Conservation (phyloP, 2,888 invertebrate genomes). For the Dioctria linearis region DNA sequence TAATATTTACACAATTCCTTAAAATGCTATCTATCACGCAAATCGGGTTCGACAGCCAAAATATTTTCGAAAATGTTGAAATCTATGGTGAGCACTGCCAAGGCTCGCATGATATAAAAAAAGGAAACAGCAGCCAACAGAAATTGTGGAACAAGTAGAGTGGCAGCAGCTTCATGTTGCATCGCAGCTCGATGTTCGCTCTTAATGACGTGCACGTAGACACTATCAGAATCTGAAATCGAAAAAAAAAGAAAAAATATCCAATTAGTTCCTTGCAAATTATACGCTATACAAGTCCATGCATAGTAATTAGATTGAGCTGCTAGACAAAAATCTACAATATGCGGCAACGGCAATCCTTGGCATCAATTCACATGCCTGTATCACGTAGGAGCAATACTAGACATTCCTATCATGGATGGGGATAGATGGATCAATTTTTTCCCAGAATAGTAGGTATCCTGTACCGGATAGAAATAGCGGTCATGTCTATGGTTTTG, state of each 20-base stretch:
- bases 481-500: too few relatives aligned
- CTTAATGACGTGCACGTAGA: conserved; percentile 87
- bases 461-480: too few relatives aligned
- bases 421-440: neutral
- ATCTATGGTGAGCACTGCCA: neutral
- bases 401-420: neutral
- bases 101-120: conserved; percentile 57
- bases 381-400: conserved; percentile 9
- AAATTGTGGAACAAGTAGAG: conserved; percentile 65
- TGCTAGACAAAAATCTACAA: neutral
- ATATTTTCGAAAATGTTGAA: neutral
- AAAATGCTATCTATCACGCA: conserved; percentile 46
- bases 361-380: neutral
- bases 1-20: neutral
- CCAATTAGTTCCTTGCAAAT: conserved; percentile 49
- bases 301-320: conserved; percentile 33
- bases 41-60: conserved; percentile 26
- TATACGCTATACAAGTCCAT: conserved; percentile 20
- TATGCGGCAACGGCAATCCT: neutral
- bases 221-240: conserved; percentile 81
- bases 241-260: conserved; percentile 29
- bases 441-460: too few relatives aligned
- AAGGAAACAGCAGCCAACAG: conserved; percentile 61
- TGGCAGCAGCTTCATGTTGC: conserved; percentile 72
- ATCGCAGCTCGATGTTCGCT: conserved; percentile 80